Evolutionary conservation across 1,140 invertebrate genomes (phyloP), one percentile per base, ranked within the genome.

Genomic region (Lithobius niger): DNA sequence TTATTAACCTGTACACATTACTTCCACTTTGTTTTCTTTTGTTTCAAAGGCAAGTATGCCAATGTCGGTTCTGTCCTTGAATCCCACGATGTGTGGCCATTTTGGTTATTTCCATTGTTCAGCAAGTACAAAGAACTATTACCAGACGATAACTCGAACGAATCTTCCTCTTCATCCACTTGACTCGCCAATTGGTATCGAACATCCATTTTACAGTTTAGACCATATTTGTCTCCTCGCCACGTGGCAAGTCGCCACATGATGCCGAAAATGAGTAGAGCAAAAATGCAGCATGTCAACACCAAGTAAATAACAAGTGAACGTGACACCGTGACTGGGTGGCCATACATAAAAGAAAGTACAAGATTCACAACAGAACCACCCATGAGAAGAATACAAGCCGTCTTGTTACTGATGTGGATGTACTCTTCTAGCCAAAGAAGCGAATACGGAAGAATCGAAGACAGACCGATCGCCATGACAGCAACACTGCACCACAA

Each of bases 401-500:
- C 48, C 25, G 48, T 26, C 27, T 50, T 50, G 18, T 76, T 74
- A 2, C 71, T 71, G 3, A 76, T 64, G 36, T 67, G 66, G 27
- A 76, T 69, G 57, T 74, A 70, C 42, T 67, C 60, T 59, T 76
- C 72, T 22, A 71, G 66, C 75, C 74, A 77, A 15, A 72, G 64
- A 10, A 77, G 66, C 31, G 61, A 67, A 0, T 71, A 69, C 0
- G 75, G 73, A 55, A 75, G 74, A 13, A 75, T 67, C 6, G 75
- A 74, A 0, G 75, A 71, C 60, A 76, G 62, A 52, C 75, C 74
- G 2, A 76, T 54, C 6, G 75, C 75, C 18, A 71, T 53, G 1
- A 70, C 24, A 22, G 66, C 61, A 4, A 68, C 59, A 24, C 65
- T 62, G 3, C 64, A 45, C 66, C 65, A 68, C n/a, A 71, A 27